A percentile compares a stretch with the other conserved stretches of the same genome.
These are phyloP conservation scores for Andrena camellia DNA, from an alignment of 2,888 invertebrate genomes.

Conservation along the genomic window DNA sequence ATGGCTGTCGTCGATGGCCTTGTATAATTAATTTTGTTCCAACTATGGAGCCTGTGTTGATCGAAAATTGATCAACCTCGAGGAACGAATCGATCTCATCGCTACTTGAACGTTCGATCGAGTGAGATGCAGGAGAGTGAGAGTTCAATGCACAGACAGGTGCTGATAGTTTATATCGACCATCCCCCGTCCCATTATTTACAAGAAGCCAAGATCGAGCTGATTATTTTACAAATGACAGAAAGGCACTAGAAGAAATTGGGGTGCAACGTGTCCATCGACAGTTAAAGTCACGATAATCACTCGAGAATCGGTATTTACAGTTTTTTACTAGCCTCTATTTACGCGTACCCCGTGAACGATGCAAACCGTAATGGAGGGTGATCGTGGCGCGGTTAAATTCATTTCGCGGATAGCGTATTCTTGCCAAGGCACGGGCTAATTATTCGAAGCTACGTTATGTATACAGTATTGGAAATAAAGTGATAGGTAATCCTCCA, in stretches of 20 bases:
- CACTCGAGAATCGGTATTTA: slow-evolving; percentile 38
- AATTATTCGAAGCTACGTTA: slow-evolving; percentile 47
- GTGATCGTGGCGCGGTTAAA: slow-evolving; percentile 7
- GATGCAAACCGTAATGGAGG: neutral
- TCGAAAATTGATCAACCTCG: neutral
- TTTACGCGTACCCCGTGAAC: neutral
- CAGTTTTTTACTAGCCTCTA: slow-evolving; percentile 3
- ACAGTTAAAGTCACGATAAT: slow-evolving; percentile 1
- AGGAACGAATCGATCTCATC: slow-evolving; percentile 16
- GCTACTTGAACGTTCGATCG: slow-evolving; percentile 7
- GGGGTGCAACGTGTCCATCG: neutral
- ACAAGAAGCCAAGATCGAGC: slow-evolving; percentile 44
- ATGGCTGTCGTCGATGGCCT: no score
- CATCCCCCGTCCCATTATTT: slow-evolving; percentile 40
- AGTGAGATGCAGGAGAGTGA: slow-evolving; percentile 7
- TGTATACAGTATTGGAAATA: slow-evolving; percentile 34
- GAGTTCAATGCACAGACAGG: slow-evolving; percentile 19
- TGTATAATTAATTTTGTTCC: neutral
- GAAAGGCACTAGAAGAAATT: neutral
- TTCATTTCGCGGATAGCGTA: slow-evolving; percentile 32
- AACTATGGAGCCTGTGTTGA: neutral
- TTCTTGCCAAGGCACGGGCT: slow-evolving; percentile 7
- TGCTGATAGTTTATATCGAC: slow-evolving; percentile 27
- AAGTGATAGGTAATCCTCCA: slow-evolving; percentile 37
- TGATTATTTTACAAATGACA: slow-evolving; percentile 21